These are phyloP conservation scores for Cydia pomonella DNA, from an alignment of 1,140 invertebrate species.

Conservation along the genomic window DNA sequence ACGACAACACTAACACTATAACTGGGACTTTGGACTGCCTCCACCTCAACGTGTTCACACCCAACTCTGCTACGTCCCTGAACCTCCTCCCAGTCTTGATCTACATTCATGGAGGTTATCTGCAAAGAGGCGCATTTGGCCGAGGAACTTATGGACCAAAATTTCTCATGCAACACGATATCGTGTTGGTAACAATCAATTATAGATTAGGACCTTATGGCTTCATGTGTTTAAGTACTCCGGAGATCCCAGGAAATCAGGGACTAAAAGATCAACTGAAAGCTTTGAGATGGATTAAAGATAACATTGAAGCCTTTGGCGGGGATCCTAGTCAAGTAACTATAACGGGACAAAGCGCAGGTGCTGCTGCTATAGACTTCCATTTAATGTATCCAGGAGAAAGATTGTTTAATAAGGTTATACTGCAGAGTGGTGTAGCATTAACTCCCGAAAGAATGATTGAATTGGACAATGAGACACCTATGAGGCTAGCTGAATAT, in stretches of 20 bases:
- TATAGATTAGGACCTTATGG: slow-evolving; percentile 83
- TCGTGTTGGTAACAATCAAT: slow-evolving; percentile 82
- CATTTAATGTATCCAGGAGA: slow-evolving; percentile 41
- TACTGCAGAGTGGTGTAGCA: slow-evolving; percentile 41
- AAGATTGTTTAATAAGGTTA: slow-evolving; percentile 37
- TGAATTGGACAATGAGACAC: slow-evolving; percentile 26
- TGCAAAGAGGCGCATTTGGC: slow-evolving; percentile 77
- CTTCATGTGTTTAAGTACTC: slow-evolving; percentile 84
- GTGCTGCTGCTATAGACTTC: slow-evolving; percentile 66
- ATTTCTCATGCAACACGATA: slow-evolving; percentile 78
- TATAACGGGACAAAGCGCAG: slow-evolving; percentile 85
- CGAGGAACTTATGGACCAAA: slow-evolving; percentile 73
- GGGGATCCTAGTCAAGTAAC: slow-evolving; percentile 84
- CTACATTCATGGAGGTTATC: slow-evolving; percentile 86
- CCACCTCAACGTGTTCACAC: slow-evolving; percentile 51
- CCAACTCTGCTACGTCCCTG: slow-evolving; percentile 35
- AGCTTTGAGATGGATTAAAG: slow-evolving; percentile 83
- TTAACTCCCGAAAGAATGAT: slow-evolving; percentile 4
- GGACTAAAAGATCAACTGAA: slow-evolving; percentile 85
- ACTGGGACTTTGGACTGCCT: slow-evolving; percentile 50
- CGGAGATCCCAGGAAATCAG: slow-evolving; percentile 84
- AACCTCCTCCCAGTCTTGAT: slow-evolving; percentile 82
- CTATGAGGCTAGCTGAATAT: slow-evolving; percentile 36
- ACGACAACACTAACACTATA: slow-evolving; percentile 35
- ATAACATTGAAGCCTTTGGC: slow-evolving; percentile 85